Percentiles rank a stretch among this genome's conserved stretches.
These are phyloP conservation scores for Sepioteuthis lessoniana DNA, from an alignment of 2,888 invertebrate species.

Conservation along the genomic window DNA sequence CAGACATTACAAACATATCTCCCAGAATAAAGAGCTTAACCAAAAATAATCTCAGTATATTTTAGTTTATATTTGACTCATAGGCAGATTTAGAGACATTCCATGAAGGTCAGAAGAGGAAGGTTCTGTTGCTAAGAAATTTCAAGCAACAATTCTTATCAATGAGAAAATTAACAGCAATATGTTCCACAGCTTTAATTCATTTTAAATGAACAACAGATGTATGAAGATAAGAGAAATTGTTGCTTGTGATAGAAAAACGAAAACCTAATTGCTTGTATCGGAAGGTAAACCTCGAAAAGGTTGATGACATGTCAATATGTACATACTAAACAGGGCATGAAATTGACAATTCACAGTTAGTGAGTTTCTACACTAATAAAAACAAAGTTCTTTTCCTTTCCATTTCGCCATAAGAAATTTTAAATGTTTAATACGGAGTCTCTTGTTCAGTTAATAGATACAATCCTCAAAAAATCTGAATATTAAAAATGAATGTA, in stretches of 20 bases:
- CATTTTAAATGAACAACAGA: background rate
- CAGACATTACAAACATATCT: background rate
- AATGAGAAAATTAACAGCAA: background rate
- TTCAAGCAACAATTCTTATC: background rate
- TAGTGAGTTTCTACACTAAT: background rate
- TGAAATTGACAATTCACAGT: background rate
- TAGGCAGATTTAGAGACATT: background rate
- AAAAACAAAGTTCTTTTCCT: background rate
- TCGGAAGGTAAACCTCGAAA: background rate
- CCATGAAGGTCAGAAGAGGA: background rate
- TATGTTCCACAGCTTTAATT: background rate
- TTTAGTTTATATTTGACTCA: background rate
- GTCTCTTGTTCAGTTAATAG: no score
- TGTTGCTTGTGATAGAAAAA: background rate
- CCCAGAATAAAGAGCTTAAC: background rate
- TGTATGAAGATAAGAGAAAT: background rate
- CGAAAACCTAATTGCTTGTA: background rate
- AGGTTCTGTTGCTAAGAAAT: background rate
- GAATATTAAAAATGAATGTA: no score
- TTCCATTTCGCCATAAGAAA: background rate
- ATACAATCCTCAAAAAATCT: no score
- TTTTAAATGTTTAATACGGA: background rate
- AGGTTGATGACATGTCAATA: background rate
- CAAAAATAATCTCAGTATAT: background rate
- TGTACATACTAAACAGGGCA: background rate